Evolutionary conservation across 2,888 invertebrate species (phyloP), one percentile per base, ranked within the genome.

Genomic region (Lamellibrachia columna): DNA sequence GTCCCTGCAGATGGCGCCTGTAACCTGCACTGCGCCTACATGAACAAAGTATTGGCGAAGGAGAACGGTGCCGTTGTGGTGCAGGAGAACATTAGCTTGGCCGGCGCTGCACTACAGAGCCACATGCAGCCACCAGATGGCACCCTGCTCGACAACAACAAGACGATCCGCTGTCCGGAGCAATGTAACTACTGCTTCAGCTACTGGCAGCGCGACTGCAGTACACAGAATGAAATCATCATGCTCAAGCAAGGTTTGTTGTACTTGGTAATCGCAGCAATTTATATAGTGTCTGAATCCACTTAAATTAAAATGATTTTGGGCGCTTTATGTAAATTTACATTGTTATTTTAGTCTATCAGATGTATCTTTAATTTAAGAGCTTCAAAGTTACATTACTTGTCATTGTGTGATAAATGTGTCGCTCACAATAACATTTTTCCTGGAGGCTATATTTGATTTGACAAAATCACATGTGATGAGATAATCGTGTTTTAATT

Each of bases 131-230:
- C 75, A 75, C 75, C 75, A 75, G 22, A 75, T 75, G 75, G 75
- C 75, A 75, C 22, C n/a, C 75, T 75, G 22, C 75, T 75, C 75
- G 22, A 75, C 75, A 75, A 75, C 75, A 75, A 75, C 22, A 75
- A 75, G 75, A 75, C 75, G 22, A 75, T 75, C 22, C 2, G 3
- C 22, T 75, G 75, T 6, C 75, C 75, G 75, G 75, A 75, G 15
- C 15, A 75, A 6, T 75, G 75, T 6, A 75, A 75, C 75, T 75
- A 75, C 75, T 75, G 75, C 75, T 75, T 75, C 75, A 75, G 75
- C n/a, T 75, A 75, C 75, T 75, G 75, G 75, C 75, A 75, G 75
- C 75, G 75, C 6, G 75, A 75, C 75, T 75, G 75, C 75, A 75
- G 22, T n/a, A 75, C 75, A 22, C 22, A 75, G 75, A 75, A 22